phyloP scores from a whole-genome alignment of 2,797 vertebrate genomes.

The Periparus ater region DNA sequence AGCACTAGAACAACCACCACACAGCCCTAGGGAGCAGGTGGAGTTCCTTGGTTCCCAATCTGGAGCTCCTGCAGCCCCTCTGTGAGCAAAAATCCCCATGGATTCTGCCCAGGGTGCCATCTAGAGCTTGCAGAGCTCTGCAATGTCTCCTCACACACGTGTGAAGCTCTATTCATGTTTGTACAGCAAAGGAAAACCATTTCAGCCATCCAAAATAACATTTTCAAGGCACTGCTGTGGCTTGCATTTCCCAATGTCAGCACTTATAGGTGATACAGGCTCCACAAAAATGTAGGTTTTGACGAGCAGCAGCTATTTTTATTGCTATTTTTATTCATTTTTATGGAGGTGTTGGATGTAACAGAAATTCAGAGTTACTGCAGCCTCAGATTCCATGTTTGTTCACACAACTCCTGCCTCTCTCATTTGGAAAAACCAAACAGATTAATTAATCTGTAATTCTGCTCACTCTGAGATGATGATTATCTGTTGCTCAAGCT shows the following conservation, averaged over 20 bases:
- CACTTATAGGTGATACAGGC: fast-evolving
- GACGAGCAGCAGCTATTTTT: neutral
- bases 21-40: neutral
- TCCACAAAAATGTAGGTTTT: neutral
- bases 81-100: neutral
- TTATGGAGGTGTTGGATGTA: neutral
- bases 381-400: neutral
- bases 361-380: neutral
- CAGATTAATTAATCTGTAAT: neutral
- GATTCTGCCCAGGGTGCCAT: neutral
- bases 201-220: neutral
- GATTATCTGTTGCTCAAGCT: neutral
- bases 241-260: neutral
- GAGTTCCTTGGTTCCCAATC: too few species aligned
- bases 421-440: neutral
- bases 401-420: neutral
- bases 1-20: neutral
- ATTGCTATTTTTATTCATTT: neutral
- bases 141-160: fast-evolving
- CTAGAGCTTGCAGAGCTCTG: neutral
- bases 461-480: neutral
- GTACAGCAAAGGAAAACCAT: neutral
- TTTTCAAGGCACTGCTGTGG: neutral
- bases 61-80: neutral
- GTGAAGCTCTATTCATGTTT: neutral